Percentiles rank a stretch among this genome's conserved stretches.
Evolutionary conservation across 2,797 vertebrate genomes (phyloP).

Genomic region (Lates japonicus): DNA sequence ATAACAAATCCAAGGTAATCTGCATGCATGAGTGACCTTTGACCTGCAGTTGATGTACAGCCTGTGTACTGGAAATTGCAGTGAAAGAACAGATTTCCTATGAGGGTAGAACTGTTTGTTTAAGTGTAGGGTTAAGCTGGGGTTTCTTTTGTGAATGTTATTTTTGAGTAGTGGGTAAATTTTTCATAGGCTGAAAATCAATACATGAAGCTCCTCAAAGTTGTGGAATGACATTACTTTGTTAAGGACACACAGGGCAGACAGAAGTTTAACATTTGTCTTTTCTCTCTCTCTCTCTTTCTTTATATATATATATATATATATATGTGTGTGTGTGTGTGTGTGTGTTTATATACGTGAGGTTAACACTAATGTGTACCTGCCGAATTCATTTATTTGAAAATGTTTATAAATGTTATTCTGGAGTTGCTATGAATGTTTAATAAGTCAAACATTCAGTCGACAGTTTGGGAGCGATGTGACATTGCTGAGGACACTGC

Average conservation of each 20-base stretch:
- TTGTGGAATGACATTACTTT: not conserved
- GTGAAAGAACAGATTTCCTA: not conserved
- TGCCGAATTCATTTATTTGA: too few relatives aligned
- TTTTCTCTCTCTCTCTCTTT: too few relatives aligned
- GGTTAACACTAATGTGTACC: too few relatives aligned
- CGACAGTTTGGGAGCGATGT: not conserved
- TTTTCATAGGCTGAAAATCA: conserved; percentile 23
- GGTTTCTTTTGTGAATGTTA: not conserved
- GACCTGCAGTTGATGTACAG: not conserved
- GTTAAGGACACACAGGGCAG: too few relatives aligned
- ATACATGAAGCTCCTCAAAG: conserved; percentile 10
- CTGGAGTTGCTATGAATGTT: not conserved
- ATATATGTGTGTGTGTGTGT: too few relatives aligned
- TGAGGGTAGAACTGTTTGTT: not conserved
- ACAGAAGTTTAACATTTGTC: too few relatives aligned
- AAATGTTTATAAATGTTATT: not conserved
- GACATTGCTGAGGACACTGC: conserved; percentile 8
- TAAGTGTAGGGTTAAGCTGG: not conserved
- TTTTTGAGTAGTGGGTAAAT: not conserved
- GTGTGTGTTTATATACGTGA: too few relatives aligned
- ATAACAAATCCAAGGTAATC: not conserved
- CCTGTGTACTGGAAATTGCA: not conserved
- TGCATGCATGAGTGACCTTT: not conserved
- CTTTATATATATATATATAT: too few relatives aligned
- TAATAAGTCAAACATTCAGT: conserved; percentile 10